Percentiles rank a stretch among this genome's conserved stretches.
Evolutionary conservation across 2,797 vertebrate species (phyloP).

Genomic region (Aeoliscus strigatus): DNA sequence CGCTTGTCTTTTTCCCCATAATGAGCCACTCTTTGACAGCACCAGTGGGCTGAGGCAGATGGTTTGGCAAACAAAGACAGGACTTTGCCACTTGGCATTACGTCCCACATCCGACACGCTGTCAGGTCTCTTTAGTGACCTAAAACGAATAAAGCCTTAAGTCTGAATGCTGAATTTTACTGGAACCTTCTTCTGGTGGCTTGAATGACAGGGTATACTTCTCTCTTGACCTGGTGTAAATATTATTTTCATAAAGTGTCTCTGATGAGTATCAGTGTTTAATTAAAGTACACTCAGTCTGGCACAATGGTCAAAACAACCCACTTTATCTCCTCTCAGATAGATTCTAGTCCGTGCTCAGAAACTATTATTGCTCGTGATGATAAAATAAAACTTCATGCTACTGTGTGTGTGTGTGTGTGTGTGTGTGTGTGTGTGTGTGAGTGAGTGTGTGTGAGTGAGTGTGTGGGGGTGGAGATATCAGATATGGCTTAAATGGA

Average conservation of each 20-base stretch:
- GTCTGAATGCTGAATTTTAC: too few relatives aligned
- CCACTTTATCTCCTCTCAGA: conserved; percentile 44
- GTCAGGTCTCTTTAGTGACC: too few relatives aligned
- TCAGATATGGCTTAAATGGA: conserved; percentile 54
- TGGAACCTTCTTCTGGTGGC: too few relatives aligned
- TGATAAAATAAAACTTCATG: conserved; percentile 45
- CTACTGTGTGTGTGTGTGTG: conserved; percentile 17
- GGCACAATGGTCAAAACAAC: conserved; percentile 52
- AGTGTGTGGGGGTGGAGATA: conserved; percentile 31
- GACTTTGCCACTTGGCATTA: too few relatives aligned
- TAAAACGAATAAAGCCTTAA: too few relatives aligned
- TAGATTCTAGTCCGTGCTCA: conserved; percentile 43
- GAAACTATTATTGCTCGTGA: conserved; percentile 43
- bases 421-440: conserved; percentile 14
- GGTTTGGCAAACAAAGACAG: too few relatives aligned
- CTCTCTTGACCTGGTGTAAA: conserved; percentile 42
- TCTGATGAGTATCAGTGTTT: conserved; percentile 49
- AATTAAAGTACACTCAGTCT: conserved; percentile 51
- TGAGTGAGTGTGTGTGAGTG: conserved; percentile 4
- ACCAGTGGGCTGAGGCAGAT: too few relatives aligned
- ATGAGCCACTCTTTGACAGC: too few relatives aligned
- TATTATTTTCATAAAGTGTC: conserved; percentile 25
- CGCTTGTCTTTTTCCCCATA: too few relatives aligned
- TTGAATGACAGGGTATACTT: conserved; percentile 10
- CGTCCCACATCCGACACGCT: too few relatives aligned